Conservation (phyloP, 1,140 invertebrate species). For the Lepidurus apus region DNA sequence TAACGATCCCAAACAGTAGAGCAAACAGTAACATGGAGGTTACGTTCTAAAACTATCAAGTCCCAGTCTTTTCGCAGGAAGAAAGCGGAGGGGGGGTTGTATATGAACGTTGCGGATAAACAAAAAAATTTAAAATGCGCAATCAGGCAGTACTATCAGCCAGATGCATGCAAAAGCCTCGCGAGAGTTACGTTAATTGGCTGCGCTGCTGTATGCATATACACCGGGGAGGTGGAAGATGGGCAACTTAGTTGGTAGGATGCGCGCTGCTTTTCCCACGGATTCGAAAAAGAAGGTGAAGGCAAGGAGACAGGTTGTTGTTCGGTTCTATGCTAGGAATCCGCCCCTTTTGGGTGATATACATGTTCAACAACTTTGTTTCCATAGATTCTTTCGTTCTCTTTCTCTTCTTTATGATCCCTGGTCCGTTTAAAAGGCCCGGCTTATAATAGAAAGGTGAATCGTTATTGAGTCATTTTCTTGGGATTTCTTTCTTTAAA, state of each 20-base stretch:
- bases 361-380: not conserved
- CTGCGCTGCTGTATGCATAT: not conserved
- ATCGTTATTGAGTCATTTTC: conserved; percentile 2
- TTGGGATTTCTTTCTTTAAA: not conserved
- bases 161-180: conserved; percentile 7
- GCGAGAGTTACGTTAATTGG: conserved; percentile 5
- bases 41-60: not conserved
- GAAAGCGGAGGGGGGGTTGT: not conserved
- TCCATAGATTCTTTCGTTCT: not conserved
- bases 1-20: not conserved
- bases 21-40: no score
- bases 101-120: not conserved
- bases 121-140: not conserved
- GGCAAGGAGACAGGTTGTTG: conserved; percentile 1
- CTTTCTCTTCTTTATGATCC: no score
- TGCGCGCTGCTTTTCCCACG: not conserved
- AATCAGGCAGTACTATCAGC: conserved; percentile 4
- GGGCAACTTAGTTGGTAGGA: not conserved
- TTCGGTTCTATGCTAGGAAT: not conserved
- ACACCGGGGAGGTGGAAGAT: not conserved
- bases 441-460: not conserved
- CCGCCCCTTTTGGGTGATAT: not conserved
- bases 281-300: not conserved
- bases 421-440: no score
- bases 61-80: not conserved